Conservation (phyloP, 2,888 invertebrate species). For the Ametastegia equiseti region DNA sequence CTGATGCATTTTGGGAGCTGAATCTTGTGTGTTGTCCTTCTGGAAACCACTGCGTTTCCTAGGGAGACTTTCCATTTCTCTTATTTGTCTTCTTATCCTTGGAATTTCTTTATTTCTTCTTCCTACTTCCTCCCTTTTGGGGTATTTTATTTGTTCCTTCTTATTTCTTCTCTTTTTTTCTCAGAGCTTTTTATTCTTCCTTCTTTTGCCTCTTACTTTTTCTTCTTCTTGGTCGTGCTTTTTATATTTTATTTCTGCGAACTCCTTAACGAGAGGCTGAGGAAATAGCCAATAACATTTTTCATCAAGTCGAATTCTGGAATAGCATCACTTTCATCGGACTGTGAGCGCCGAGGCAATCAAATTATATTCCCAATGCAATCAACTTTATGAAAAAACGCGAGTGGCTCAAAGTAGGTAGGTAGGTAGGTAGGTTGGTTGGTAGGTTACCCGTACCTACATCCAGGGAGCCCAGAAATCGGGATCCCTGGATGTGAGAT, state of each 20-base stretch:
- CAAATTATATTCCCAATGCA: conserved; percentile 73
- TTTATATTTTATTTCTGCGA: not conserved
- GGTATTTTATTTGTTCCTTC: too few species aligned
- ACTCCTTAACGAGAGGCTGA: conserved; percentile 5
- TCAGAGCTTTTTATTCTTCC: too few species aligned
- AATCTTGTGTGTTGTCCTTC: not conserved
- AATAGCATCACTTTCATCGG: conserved; percentile 65
- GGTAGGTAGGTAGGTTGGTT: conserved; percentile 5
- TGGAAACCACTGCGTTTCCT: too few species aligned
- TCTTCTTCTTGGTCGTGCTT: too few species aligned
- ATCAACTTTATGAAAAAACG: conserved; percentile 63
- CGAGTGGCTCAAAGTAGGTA: conserved; percentile 54
- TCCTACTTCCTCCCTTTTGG: too few species aligned
- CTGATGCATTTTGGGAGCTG: too few species aligned
- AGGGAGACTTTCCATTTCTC: too few species aligned
- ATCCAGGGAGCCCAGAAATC: conserved; percentile 28
- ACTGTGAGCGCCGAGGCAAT: conserved; percentile 66
- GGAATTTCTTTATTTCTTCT: too few species aligned
- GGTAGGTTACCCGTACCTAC: too few species aligned
- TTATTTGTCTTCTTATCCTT: too few species aligned
- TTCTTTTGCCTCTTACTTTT: too few species aligned
- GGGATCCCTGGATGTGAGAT: conserved; percentile 9
- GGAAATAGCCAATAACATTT: conserved; percentile 68
- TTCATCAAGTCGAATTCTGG: conserved; percentile 66
- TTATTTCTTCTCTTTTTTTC: too few species aligned